Conservation (phyloP, 1,140 invertebrate species). For the Heliothis virescens region DNA sequence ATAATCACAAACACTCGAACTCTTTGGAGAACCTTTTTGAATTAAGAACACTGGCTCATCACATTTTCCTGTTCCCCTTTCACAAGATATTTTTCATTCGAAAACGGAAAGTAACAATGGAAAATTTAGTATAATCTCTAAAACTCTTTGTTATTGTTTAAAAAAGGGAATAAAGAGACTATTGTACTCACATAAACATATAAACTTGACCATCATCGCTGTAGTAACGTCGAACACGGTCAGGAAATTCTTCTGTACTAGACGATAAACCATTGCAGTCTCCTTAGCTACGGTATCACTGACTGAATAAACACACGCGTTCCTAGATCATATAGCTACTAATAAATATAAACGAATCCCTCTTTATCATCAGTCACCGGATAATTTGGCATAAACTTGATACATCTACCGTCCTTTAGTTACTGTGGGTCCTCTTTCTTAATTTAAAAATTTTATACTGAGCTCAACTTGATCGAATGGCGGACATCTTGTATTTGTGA, state of each 20-base stretch:
- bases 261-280: slow-evolving; percentile 62
- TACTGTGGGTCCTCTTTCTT: slow-evolving; percentile 60
- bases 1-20: not conserved
- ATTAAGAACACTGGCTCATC: no score
- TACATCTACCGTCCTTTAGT: slow-evolving; percentile 59
- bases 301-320: slow-evolving; percentile 49
- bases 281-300: slow-evolving; percentile 64
- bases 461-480: slow-evolving; percentile 63
- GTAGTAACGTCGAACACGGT: slow-evolving; percentile 64
- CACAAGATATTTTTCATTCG: not conserved
- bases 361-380: slow-evolving; percentile 48
- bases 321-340: slow-evolving; percentile 55
- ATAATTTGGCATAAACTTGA: slow-evolving; percentile 52
- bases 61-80: not conserved
- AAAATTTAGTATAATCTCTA: not conserved
- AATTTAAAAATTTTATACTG: slow-evolving; percentile 82
- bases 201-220: slow-evolving; percentile 65
- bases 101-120: slow-evolving; percentile 11
- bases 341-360: slow-evolving; percentile 29
- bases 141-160: not conserved
- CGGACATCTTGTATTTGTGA: slow-evolving; percentile 77
- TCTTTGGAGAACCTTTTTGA: not conserved
- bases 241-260: slow-evolving; percentile 63
- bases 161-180: not conserved
- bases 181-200: slow-evolving; percentile 78